These are phyloP conservation scores for Crepidodera aurea DNA, from an alignment of 2,888 invertebrate genomes.

Conservation along the genomic window DNA sequence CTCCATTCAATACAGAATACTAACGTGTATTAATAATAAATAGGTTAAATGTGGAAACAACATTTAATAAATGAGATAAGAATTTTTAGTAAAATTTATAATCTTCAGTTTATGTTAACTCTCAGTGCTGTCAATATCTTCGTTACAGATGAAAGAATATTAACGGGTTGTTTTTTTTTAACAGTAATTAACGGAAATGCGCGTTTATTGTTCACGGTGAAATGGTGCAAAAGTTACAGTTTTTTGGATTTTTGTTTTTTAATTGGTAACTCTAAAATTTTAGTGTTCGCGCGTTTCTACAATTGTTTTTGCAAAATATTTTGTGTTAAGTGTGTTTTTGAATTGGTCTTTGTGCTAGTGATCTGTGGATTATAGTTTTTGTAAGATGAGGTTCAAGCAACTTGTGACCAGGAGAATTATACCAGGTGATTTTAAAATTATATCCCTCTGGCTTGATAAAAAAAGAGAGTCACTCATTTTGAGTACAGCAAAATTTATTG, in stretches of 20 bases:
- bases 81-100: conserved; percentile 47
- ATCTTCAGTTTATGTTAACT: conserved; percentile 45
- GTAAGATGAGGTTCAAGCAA: conserved; percentile 52
- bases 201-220: no score
- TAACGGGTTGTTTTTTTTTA: no score
- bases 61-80: conserved; percentile 46
- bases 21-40: conserved; percentile 35
- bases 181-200: no score
- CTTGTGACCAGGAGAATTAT: conserved; percentile 50
- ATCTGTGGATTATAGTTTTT: conserved; percentile 18
- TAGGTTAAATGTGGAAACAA: conserved; percentile 36
- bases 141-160: conserved; percentile 19
- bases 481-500: no score
- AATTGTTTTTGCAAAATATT: no score
- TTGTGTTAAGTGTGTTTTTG: conserved; percentile 40
- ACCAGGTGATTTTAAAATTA: conserved; percentile 39
- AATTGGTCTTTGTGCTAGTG: conserved; percentile 31
- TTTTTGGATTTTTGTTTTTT: no score
- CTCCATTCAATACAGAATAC: conserved; percentile 27
- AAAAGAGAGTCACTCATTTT: no score
- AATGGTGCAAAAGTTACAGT: no score
- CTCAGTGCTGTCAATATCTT: conserved; percentile 45
- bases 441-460: no score
- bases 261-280: no score
- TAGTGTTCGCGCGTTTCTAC: no score